Evolutionary conservation across 1,140 invertebrate genomes (phyloP).

Genomic region (Leptinotarsa defecta): DNA sequence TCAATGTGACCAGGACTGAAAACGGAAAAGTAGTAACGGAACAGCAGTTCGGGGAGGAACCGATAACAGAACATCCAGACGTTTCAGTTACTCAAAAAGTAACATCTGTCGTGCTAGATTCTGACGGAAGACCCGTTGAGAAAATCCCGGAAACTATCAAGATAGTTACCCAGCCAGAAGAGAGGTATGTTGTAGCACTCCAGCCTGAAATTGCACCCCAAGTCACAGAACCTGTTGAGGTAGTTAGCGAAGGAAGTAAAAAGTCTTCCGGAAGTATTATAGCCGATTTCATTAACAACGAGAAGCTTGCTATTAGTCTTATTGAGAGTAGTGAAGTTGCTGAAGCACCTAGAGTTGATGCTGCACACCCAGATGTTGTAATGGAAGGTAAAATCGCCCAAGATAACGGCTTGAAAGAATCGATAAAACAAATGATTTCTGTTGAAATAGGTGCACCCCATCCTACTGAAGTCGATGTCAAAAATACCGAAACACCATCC

Average conservation of each 20-base stretch:
- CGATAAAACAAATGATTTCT: constrained; percentile 40
- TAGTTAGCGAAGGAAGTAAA: constrained; percentile 21
- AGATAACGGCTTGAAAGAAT: constrained; percentile 34
- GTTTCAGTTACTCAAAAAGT: constrained; percentile 40
- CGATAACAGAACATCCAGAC: constrained; percentile 29
- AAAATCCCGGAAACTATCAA: constrained; percentile 25
- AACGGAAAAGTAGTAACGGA: constrained; percentile 60
- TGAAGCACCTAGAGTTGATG: constrained; percentile 44
- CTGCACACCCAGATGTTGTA: constrained; percentile 35
- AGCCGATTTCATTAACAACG: constrained; percentile 42
- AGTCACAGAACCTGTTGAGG: constrained; percentile 35
- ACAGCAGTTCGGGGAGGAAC: constrained; percentile 54
- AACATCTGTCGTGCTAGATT: constrained; percentile 34
- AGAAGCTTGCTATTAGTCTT: constrained; percentile 41
- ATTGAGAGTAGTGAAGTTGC: constrained; percentile 44
- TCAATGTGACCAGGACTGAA: constrained; percentile 68
- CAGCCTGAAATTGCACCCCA: constrained; percentile 41
- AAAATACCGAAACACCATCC: neutral
- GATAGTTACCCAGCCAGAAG: constrained; percentile 25
- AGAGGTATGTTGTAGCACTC: constrained; percentile 53
- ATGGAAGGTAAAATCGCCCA: constrained; percentile 38
- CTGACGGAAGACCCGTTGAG: constrained; percentile 39
- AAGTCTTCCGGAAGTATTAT: constrained; percentile 31
- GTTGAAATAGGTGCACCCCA: constrained; percentile 30
- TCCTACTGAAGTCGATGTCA: constrained; percentile 23